Evolutionary conservation across 1,140 invertebrate species (phyloP), one percentile per base, ranked within the genome.

Genomic region (Uloborus diversus): DNA sequence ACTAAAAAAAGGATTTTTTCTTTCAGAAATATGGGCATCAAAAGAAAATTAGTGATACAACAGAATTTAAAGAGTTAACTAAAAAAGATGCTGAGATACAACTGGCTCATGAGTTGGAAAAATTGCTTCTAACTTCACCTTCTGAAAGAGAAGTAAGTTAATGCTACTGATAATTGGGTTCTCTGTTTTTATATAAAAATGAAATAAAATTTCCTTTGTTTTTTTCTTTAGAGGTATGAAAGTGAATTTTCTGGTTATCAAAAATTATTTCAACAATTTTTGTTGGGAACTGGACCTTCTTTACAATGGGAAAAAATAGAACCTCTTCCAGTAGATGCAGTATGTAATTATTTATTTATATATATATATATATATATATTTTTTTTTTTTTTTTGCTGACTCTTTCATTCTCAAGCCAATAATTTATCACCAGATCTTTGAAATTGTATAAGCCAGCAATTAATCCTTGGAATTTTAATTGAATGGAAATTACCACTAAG

Each of bases 241-340:
- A 85, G 84, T 70, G 94, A 97, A 86, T 93, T 96, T 86, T 87
- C 88, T 37, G 94, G 94, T 0, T 98, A 97, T 87, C 90, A 93
- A 81, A 90, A 91, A 57, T 88, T 98, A 0, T 98, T 97, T 86
- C 89, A 90, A 64, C 89, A 95, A 79, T 99, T 96, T 84, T 87
- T 98, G 20, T 89, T 91, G 81, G 93, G 95, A 83, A 92, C 93
- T 87, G 94, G 94, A 11, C 93, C 95, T 1, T 93, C 94, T 0
- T 89, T 99, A 51, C 90, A 93, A 84, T 99, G 97, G 97, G 92
- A 96, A 32, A 93, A 93, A 84, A 97, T 99, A 81, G 91, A 97
- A 87, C 95, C 94, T 84, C 87, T 98, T 28, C 94, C 94, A 9
- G 90, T 92, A 81, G 92, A 92, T 82, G 92, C 95, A 17, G 94